Evolutionary conservation across 2,888 invertebrate species (phyloP), one percentile per base, ranked within the genome.

Genomic region (Ichneumoninae sp.): DNA sequence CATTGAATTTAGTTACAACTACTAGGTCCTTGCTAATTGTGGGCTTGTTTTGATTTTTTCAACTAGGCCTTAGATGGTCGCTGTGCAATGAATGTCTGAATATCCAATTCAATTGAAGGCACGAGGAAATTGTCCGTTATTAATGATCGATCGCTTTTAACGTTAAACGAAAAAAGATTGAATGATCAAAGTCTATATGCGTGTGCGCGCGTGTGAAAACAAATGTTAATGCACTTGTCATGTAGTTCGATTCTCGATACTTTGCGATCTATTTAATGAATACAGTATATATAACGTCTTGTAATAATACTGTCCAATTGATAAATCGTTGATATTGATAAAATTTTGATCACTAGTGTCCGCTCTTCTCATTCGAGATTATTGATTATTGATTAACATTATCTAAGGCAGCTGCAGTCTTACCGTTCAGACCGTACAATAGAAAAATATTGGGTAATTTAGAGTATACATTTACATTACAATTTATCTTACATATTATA

Each of bases 401-500:
- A 87, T 88, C 86, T 87, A 90, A 90, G 89, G 89, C 89, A 90
- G 78, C 87, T 89, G 86, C 90, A 91, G 90, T 90, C 89, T 90
- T 88, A 88, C 85, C 76, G 73, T 85, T 86, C 83, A 87, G 86
- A 87, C 86, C 86, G 79, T 89, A 86, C 85, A 84, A 89, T 91
- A 90, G 83, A 90, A 90, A 91, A 90, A 91, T 90, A 91, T 89
- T 79, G 63, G 75, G 77, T 89, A 84, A 75, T 82, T 87, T 84
- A 81, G 75, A 70, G 73, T 75, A n/a, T 30, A 73, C 54, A 81
- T 77, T 57, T 52, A 79, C 63, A 68, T 79, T 52, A 73, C 40
- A 16, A 54, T 68, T 63, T 63, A 33, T 66, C 44, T 66, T 81
- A 83, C 52, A 79, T 10, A 73, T 71, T 70, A 77, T 19, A 50